These are phyloP conservation scores for Auanema sp. DNA, from an alignment of 2,888 invertebrate genomes.

Conservation along the genomic window DNA sequence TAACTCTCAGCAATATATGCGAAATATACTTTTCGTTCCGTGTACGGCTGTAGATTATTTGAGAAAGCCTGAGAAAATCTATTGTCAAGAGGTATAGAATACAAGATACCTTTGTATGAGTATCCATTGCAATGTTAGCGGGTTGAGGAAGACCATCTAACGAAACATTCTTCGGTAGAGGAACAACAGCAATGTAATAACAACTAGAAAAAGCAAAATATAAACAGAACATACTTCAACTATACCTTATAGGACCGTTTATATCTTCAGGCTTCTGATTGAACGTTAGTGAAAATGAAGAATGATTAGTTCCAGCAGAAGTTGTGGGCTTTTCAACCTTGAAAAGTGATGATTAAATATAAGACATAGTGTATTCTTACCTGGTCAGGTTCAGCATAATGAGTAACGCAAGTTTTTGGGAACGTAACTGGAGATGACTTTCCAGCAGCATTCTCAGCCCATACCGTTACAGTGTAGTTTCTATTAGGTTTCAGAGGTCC, in stretches of 20 bases:
- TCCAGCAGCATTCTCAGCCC: conserved; percentile 62
- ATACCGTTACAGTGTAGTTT: conserved; percentile 60
- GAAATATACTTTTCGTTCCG: conserved; percentile 49
- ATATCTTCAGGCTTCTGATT: conserved; percentile 49
- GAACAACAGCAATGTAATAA: conserved; percentile 62
- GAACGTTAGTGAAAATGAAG: conserved; percentile 54
- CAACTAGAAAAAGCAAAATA: conserved; percentile 50
- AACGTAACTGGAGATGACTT: conserved; percentile 42
- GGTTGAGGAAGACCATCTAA: conserved; percentile 50
- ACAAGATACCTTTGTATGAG: conserved; percentile 25
- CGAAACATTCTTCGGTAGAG: conserved; percentile 55
- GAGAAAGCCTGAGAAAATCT: conserved; percentile 35
- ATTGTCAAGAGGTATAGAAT: not conserved
- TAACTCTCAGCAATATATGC: conserved; percentile 64
- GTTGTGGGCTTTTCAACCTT: conserved; percentile 50
- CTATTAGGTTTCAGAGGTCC: conserved; percentile 63
- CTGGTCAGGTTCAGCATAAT: conserved; percentile 56
- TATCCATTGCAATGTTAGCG: conserved; percentile 56
- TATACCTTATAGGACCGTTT: conserved; percentile 60
- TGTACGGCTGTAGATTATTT: conserved; percentile 53
- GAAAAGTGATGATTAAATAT: conserved; percentile 8
- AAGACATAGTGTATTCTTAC: conserved; percentile 12
- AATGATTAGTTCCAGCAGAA: conserved; percentile 38
- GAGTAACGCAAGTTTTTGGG: conserved; percentile 52
- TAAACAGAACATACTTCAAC: not conserved